Evolutionary conservation across 2,888 invertebrate genomes (phyloP), one percentile per base, ranked within the genome.

Genomic region (Nemotelus nigrinus): DNA sequence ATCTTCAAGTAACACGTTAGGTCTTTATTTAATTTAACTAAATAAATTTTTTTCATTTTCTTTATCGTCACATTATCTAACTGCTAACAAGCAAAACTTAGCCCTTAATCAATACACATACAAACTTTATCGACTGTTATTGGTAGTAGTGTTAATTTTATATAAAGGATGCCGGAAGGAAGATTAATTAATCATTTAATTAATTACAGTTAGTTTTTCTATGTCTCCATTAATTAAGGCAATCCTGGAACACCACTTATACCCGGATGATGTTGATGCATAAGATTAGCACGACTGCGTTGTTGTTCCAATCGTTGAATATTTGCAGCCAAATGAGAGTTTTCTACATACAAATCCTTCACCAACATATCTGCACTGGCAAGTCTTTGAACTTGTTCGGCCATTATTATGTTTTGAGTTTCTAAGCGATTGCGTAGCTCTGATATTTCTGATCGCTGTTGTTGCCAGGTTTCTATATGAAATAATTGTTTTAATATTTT

Each of bases 291-390:
- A 39, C 87, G 85, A 47, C 84, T 83, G 70, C 86, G 81, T 80
- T 87, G 87, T 77, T 87, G 87, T 77, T 87, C 87, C 67, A 87
- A 80, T 47, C 86, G 82, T 82, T 87, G 87, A 60, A 87, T 85
- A 3, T 90, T 91, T 41, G 92, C 92, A 78, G 91, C 89, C 78
- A 96, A 89, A 85, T 93, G 93, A 76, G 95, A 92, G 88, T 96
- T 96, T 87, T 96, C 95, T 72, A 95, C 91, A 87, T 93, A 96
- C 79, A 96, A 89, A 84, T 95, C 95, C 88, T 94, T 94, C 43
- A 94, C 93, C 65, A 95, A 88, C 82, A 93, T 85, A 86, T 95
- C 95, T 25, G 93, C 92, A 83, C 91, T 90, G 57, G 92, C 90
- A 78, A 95, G 88, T 81, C 92, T 91, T 83, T 93, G 92, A 76